phyloP scores from a whole-genome alignment of 2,888 invertebrate genomes.

The Scaptomyza tumidula region DNA sequence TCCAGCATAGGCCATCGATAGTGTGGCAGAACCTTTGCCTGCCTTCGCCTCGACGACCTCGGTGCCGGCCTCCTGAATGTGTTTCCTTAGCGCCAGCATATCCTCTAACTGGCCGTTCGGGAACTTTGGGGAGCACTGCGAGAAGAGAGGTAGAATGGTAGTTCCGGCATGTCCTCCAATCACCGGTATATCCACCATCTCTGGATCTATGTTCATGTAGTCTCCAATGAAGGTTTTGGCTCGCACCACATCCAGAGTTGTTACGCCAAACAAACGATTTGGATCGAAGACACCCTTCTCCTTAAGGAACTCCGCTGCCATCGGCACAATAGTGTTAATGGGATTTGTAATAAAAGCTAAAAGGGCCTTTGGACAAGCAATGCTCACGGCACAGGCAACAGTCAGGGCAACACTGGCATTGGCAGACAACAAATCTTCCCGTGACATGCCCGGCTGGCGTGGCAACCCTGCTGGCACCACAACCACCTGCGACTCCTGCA shows the following conservation, averaged over 20 bases:
- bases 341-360: constrained; percentile 98
- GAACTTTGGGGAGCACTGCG: constrained; percentile 93
- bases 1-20: constrained; percentile 98
- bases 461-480: constrained; percentile 98
- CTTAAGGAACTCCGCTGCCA: constrained; percentile 95
- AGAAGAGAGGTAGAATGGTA: constrained; percentile 97
- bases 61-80: constrained; percentile 98
- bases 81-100: constrained; percentile 88
- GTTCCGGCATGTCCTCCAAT: constrained; percentile 98
- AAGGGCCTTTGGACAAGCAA: constrained; percentile 94
- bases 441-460: constrained; percentile 97
- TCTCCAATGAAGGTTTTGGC: constrained; percentile 96
- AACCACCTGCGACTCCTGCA: constrained; percentile 92
- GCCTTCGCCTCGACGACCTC: constrained; percentile 96
- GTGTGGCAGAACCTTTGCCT: constrained; percentile 97
- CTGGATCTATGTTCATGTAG: constrained; percentile 93
- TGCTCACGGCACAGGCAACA: constrained; percentile 90
- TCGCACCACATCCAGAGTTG: constrained; percentile 97
- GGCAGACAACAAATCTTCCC: constrained; percentile 97
- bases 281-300: constrained; percentile 91
- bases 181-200: constrained; percentile 92
- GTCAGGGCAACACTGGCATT: constrained; percentile 97
- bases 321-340: constrained; percentile 98
- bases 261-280: constrained; percentile 95
- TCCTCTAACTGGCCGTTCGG: constrained; percentile 90